Evolutionary conservation across 2,797 vertebrate genomes (phyloP).

Genomic region (Dromococcyx pavoninus): DNA sequence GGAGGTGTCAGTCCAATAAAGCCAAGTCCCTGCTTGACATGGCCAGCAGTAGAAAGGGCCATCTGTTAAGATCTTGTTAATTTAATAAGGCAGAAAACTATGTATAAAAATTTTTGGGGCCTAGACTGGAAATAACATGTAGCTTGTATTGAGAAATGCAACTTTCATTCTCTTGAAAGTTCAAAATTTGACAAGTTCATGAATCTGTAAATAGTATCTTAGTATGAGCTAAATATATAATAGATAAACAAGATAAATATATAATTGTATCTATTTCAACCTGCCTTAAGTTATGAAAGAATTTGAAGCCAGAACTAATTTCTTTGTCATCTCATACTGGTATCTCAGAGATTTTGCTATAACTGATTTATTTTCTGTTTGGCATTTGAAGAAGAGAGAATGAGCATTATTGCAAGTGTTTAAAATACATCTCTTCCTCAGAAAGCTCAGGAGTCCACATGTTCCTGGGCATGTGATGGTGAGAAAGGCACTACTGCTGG

Average conservation of each 20-base stretch:
- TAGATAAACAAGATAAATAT: constrained; percentile 17
- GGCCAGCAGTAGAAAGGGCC: not conserved
- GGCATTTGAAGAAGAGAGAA: not conserved
- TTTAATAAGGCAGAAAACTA: not conserved
- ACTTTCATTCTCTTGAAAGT: not conserved
- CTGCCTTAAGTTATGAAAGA: not conserved
- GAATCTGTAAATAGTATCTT: constrained; percentile 8
- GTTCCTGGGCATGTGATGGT: not conserved
- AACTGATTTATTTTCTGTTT: not conserved
- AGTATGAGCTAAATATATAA: not conserved
- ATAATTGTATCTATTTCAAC: not conserved
- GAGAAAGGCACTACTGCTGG: not conserved
- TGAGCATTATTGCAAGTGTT: not conserved
- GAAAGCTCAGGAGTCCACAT: not conserved
- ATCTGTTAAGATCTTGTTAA: constrained; percentile 14
- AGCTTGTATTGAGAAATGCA: not conserved
- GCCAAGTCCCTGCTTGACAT: not conserved
- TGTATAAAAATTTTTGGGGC: not conserved
- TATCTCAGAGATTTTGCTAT: not conserved
- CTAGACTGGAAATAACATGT: not conserved
- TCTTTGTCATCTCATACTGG: not conserved
- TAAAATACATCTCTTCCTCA: not conserved
- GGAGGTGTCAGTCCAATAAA: not conserved
- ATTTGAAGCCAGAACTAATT: not conserved
- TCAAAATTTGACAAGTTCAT: not conserved